A percentile compares a stretch with the other conserved stretches of the same genome.
These are phyloP conservation scores for Prionace glauca DNA, from an alignment of 2,797 vertebrate species.

Conservation along the genomic window DNA sequence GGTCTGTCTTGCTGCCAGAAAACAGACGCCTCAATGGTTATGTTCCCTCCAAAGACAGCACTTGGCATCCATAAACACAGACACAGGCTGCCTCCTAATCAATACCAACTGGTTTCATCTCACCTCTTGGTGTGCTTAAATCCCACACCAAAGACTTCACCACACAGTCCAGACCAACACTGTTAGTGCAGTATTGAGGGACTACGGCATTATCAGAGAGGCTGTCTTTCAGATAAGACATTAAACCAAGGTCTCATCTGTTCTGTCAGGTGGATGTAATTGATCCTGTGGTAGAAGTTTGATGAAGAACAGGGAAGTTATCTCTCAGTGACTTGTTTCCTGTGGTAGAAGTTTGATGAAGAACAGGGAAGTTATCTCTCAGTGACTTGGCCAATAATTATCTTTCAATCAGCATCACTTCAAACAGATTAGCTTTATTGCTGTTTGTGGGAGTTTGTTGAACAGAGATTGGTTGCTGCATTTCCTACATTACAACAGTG, in stretches of 20 bases:
- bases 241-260: not conserved
- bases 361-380: too few relatives aligned
- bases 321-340: not conserved
- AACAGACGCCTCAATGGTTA: not conserved
- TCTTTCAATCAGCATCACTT: too few relatives aligned
- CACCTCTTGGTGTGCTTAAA: not conserved
- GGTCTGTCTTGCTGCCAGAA: not conserved
- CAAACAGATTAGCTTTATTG: not conserved
- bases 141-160: not conserved
- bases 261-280: not conserved
- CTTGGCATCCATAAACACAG: not conserved
- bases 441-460: not conserved
- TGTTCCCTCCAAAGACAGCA: not conserved
- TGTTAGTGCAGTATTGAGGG: not conserved
- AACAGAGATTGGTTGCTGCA: not conserved
- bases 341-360: not conserved
- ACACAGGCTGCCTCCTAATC: not conserved
- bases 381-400: too few relatives aligned
- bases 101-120: not conserved
- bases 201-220: not conserved
- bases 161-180: not conserved
- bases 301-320: too few relatives aligned
- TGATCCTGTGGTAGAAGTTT: not conserved
- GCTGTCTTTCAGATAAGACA: not conserved
- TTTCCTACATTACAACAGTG: not conserved